Conservation (phyloP, 1,140 invertebrate genomes). For the Drosophila busckii region DNA sequence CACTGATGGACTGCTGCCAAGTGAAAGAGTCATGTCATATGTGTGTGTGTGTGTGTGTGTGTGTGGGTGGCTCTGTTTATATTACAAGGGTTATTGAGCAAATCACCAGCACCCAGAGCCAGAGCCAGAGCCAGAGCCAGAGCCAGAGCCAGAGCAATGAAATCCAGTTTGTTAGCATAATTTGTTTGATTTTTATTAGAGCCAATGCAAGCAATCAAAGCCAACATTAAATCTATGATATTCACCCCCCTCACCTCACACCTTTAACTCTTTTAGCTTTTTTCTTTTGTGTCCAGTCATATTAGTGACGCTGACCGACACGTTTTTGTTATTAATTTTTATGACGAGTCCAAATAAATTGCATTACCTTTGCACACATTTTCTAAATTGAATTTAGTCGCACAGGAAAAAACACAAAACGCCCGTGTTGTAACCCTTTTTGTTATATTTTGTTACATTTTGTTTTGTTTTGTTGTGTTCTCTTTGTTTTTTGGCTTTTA, state of each 20-base stretch:
- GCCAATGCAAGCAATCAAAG: constrained; percentile 8
- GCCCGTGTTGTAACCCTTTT: too few relatives aligned
- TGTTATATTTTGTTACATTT: too few relatives aligned
- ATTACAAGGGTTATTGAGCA: constrained; percentile 78
- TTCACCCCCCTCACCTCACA: constrained; percentile 12
- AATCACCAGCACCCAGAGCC: constrained; percentile 57
- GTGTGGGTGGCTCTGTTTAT: constrained; percentile 48
- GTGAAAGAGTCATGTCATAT: constrained; percentile 68
- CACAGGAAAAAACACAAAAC: constrained; percentile 22
- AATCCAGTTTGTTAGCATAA: constrained; percentile 77
- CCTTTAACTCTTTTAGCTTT: constrained; percentile 11
- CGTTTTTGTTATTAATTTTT: constrained; percentile 77
- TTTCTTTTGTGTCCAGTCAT: constrained; percentile 63
- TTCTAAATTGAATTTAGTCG: constrained; percentile 63
- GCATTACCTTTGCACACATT: constrained; percentile 53
- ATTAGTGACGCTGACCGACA: constrained; percentile 59
- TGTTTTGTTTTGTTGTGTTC: not conserved
- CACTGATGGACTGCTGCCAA: constrained; percentile 69
- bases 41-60: constrained; percentile 23
- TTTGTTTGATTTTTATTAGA: constrained; percentile 77
- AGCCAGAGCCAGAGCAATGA: constrained; percentile 28
- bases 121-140: constrained; percentile 21
- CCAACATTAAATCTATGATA: not conserved
- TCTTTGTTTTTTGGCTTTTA: too few relatives aligned
- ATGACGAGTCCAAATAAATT: constrained; percentile 69